These are phyloP conservation scores for Graphium colonna DNA, from an alignment of 2,888 invertebrate species.

Conservation along the genomic window DNA sequence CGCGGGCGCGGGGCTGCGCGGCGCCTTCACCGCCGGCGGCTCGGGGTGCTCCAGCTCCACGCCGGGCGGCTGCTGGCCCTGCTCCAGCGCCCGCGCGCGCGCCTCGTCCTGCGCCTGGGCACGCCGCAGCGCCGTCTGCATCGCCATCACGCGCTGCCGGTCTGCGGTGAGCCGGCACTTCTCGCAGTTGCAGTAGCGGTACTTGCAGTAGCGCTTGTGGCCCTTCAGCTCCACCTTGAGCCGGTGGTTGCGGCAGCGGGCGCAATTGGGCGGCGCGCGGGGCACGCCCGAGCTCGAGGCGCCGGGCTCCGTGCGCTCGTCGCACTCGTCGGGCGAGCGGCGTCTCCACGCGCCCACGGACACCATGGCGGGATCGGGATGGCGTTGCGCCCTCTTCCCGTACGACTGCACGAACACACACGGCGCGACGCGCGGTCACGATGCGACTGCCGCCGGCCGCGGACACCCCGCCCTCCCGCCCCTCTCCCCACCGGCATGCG, in stretches of 20 bases:
- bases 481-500: slow-evolving; percentile 49
- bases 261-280: slow-evolving; percentile 94
- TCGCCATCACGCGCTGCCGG: slow-evolving; percentile 93
- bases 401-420: slow-evolving; percentile 32
- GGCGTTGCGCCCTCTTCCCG: slow-evolving; percentile 47
- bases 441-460: slow-evolving; percentile 58
- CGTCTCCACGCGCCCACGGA: slow-evolving; percentile 73
- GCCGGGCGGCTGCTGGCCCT: slow-evolving; percentile 61
- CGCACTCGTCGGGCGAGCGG: slow-evolving; percentile 70
- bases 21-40: slow-evolving; percentile 67
- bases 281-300: slow-evolving; percentile 81
- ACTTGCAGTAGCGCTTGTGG: slow-evolving; percentile 95
- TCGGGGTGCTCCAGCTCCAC: slow-evolving; percentile 72
- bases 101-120: slow-evolving; percentile 93
- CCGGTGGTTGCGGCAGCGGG: slow-evolving; percentile 95
- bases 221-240: slow-evolving; percentile 93
- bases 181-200: slow-evolving; percentile 90
- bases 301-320: slow-evolving; percentile 71
- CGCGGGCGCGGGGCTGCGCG: slow-evolving; percentile 72
- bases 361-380: slow-evolving; percentile 64
- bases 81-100: slow-evolving; percentile 67
- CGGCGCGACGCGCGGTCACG: slow-evolving; percentile 70
- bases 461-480: slow-evolving; percentile 42
- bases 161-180: slow-evolving; percentile 93
- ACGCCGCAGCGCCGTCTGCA: slow-evolving; percentile 90